phyloP scores from a whole-genome alignment of 2,888 invertebrate genomes.

The Drosophila pegasa region DNA sequence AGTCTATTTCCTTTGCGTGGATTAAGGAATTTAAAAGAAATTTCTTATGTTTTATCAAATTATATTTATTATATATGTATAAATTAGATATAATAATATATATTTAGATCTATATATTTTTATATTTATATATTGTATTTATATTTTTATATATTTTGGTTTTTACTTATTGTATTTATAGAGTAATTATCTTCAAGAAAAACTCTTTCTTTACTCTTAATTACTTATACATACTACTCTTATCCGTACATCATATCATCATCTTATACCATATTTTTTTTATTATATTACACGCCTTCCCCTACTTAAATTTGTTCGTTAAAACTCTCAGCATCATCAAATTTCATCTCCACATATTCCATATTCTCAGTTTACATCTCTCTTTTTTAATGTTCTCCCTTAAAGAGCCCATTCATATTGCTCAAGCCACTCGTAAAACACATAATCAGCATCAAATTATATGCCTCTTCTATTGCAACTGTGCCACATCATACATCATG shows the following conservation, averaged over 20 bases:
- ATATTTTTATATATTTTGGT: no score
- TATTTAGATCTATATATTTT: no score
- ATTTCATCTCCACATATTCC: background rate
- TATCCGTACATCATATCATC: no score
- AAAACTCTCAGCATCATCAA: background rate
- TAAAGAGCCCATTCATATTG: constrained; percentile 17
- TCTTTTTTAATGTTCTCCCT: constrained; percentile 35
- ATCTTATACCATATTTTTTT: no score
- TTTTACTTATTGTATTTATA: no score
- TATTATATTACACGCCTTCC: background rate
- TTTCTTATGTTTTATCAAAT: no score
- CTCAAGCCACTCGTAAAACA: constrained; percentile 16
- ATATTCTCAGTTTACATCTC: background rate
- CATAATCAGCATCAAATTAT: constrained; percentile 66
- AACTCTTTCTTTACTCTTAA: background rate
- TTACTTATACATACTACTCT: background rate
- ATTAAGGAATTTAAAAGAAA: background rate
- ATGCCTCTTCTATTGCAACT: constrained; percentile 57
- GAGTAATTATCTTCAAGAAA: background rate
- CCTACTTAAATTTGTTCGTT: background rate
- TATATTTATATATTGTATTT: no score
- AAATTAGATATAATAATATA: no score
- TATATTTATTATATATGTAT: no score
- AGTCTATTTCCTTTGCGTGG: background rate
- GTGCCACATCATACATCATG: constrained; percentile 76